Evolutionary conservation across 2,113 vertebrate species (phyloP), one percentile per base, ranked within the genome.

Genomic region (Platichthys stellatus): DNA sequence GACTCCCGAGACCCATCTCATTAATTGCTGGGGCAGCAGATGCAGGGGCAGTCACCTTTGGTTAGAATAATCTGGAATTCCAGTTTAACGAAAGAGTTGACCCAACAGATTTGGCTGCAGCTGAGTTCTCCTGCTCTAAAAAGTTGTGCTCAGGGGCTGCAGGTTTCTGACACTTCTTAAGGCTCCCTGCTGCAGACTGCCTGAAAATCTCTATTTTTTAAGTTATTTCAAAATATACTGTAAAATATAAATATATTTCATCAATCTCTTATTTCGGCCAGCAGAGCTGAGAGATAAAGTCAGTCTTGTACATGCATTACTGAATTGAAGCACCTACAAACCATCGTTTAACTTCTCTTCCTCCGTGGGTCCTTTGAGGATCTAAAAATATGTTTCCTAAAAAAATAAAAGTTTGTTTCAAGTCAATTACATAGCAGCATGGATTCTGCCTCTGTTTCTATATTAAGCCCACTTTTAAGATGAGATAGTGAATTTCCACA

Each of bases 11-110:
- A 86, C 85, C 87, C 85, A 82, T 89, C 89, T 88, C 87, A 92
- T 94, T 94, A 94, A 93, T 91, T 89, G 92, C 83, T 63, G 85
- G 84, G 90, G 80, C 79, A 90, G 90, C 85, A 85, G 87, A 91
- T 86, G 80, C 83, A 82, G 82, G 88, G 89, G 59, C 90, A 88
- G 69, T 91, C 90, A 93, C 92, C 93, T 93, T 85, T 90, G 86
- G 85, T 85, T 91, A 88, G 82, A 93, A 86, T 89, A 79, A 92
- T 88, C 89, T 78, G 73, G 82, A 86, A 88, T 91, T 81, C 74
- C 51, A 74, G 74, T 83, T 85, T 80, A 74, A 78, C 59, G 53
- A 86, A 88, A 85, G 80, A 78, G 85, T 87, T 89, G 87, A 90
- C 38, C 72, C 64, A 69, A 71, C 84, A 86, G 68, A 77, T 77